phyloP scores from a whole-genome alignment of 2,113 vertebrate species.

The Pelodiscus sinensis region DNA sequence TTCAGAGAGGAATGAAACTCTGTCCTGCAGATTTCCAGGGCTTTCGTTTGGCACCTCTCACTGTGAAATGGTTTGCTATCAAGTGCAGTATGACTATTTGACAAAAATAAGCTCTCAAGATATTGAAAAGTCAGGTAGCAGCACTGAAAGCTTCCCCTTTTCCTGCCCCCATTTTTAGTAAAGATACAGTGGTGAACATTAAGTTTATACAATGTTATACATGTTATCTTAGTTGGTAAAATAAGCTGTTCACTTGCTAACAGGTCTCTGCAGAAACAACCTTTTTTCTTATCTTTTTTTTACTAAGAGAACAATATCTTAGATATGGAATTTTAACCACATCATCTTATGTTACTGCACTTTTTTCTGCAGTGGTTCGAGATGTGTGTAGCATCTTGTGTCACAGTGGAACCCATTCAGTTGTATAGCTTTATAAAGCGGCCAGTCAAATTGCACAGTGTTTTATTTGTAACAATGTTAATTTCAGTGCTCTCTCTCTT shows the following conservation, averaged over 20 bases:
- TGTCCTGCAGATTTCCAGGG: background rate
- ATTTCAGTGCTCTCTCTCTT: background rate
- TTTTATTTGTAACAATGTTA: background rate
- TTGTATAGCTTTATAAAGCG: slow-evolving; percentile 33
- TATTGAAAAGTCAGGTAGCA: slow-evolving; percentile 57
- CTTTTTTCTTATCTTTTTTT: background rate
- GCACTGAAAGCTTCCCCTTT: slow-evolving; percentile 61
- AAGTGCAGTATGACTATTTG: slow-evolving; percentile 28
- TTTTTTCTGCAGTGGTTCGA: slow-evolving; percentile 30
- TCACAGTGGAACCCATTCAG: slow-evolving; percentile 31
- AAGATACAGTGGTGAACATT: slow-evolving; percentile 33
- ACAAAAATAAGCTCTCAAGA: slow-evolving; percentile 52
- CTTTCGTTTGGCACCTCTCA: background rate
- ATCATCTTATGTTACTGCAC: slow-evolving; percentile 61
- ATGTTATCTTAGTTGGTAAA: background rate
- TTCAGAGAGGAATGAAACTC: background rate
- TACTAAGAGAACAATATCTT: background rate
- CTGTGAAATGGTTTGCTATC: slow-evolving; percentile 53
- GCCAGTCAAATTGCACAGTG: slow-evolving; percentile 12
- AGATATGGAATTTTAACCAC: background rate
- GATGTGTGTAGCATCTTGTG: background rate
- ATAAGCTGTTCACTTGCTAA: slow-evolving; percentile 55
- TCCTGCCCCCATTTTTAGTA: slow-evolving; percentile 47
- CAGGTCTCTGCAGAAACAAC: slow-evolving; percentile 35
- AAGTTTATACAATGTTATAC: background rate